These are phyloP conservation scores for Thymelicus lineola DNA, from an alignment of 2,888 invertebrate species.

Conservation along the genomic window DNA sequence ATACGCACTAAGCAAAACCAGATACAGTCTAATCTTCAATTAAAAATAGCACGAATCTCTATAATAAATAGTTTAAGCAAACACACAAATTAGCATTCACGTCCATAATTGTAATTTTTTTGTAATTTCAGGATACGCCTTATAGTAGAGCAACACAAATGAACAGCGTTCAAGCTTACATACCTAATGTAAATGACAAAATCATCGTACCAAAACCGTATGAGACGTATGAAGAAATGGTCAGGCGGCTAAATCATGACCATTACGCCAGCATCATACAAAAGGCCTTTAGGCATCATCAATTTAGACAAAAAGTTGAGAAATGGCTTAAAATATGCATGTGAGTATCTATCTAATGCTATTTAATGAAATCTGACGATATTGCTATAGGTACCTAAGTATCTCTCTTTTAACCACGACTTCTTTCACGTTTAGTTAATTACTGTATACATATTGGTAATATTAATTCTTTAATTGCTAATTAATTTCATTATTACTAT, in stretches of 20 bases:
- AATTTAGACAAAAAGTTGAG: constrained; percentile 70
- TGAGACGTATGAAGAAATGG: constrained; percentile 87
- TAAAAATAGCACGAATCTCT: too few relatives aligned
- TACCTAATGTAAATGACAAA: constrained; percentile 87
- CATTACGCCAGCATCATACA: constrained; percentile 87
- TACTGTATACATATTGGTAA: too few relatives aligned
- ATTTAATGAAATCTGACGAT: too few relatives aligned
- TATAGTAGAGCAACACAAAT: constrained; percentile 87
- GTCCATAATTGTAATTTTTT: neutral
- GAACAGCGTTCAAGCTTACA: constrained; percentile 81
- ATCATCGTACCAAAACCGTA: constrained; percentile 86
- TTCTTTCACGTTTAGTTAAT: too few relatives aligned
- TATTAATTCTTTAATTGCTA: too few relatives aligned
- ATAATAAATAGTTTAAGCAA: too few relatives aligned
- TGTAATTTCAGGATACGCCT: constrained; percentile 73
- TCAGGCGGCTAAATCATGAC: constrained; percentile 82
- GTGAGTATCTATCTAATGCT: constrained; percentile 56
- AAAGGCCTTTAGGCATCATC: constrained; percentile 86
- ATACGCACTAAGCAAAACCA: too few relatives aligned
- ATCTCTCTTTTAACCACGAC: too few relatives aligned
- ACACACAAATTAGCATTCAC: too few relatives aligned
- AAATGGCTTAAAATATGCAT: constrained; percentile 72
- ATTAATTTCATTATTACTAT: too few relatives aligned
- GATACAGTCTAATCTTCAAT: too few relatives aligned
- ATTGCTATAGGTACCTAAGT: too few relatives aligned